phyloP scores from a whole-genome alignment of 2,113 vertebrate genomes.

The Fregetta grallaria region DNA sequence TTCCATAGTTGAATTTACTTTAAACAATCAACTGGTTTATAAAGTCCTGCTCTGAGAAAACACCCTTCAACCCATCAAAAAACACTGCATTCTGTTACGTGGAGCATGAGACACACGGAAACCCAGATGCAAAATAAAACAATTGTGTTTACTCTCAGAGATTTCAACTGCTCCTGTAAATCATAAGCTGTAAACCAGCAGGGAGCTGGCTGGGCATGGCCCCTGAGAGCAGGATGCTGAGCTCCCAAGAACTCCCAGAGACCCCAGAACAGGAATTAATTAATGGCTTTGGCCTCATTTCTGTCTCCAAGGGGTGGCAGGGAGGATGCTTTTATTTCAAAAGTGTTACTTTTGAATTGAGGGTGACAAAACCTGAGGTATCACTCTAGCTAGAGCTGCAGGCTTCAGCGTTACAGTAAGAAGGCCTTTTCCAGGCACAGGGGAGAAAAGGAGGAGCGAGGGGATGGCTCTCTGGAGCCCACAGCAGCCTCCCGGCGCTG shows the following conservation, averaged over 20 bases:
- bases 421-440: background rate
- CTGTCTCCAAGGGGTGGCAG: background rate
- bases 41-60: background rate
- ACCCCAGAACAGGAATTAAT: background rate
- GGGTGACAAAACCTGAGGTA: background rate
- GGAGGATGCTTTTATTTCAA: background rate
- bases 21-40: background rate
- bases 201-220: background rate
- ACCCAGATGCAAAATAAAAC: background rate
- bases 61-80: background rate
- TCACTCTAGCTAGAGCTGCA: background rate
- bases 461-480: background rate
- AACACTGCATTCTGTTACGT: background rate
- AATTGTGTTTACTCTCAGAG: background rate
- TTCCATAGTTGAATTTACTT: background rate
- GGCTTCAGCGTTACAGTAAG: background rate
- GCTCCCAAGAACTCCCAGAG: background rate
- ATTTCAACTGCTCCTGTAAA: background rate
- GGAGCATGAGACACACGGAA: background rate
- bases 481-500: accelerated
- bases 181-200: background rate
- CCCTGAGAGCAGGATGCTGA: background rate
- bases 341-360: background rate
- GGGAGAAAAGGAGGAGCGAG: background rate
- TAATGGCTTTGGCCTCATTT: background rate